A percentile compares a stretch with the other conserved stretches of the same genome.
phyloP scores from a whole-genome alignment of 2,888 invertebrate species.

The Trichopoda pennipes region DNA sequence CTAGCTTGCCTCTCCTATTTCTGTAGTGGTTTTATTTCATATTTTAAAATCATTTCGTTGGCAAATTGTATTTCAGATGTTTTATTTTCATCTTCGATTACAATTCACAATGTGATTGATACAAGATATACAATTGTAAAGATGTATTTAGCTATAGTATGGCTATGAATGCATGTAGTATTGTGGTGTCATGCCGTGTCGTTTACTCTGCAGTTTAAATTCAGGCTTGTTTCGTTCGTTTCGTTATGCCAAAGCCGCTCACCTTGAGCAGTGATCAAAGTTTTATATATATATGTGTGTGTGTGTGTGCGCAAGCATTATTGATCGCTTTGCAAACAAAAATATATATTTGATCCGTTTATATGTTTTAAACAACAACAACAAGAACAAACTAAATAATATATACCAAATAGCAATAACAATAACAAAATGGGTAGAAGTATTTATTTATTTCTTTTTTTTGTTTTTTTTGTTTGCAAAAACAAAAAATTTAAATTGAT shows the following conservation, averaged over 20 bases:
- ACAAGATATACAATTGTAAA: background rate
- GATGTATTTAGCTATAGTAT: background rate
- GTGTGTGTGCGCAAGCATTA: slow-evolving; percentile 51
- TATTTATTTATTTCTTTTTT: slow-evolving; percentile 16
- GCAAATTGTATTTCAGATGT: slow-evolving; percentile 30
- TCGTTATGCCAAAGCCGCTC: slow-evolving; percentile 70
- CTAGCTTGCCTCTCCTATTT: slow-evolving; percentile 17
- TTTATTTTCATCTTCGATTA: slow-evolving; percentile 26
- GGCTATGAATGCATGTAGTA: slow-evolving; percentile 2
- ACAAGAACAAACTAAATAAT: slow-evolving; percentile 32
- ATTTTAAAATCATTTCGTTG: slow-evolving; percentile 17
- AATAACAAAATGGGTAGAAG: slow-evolving; percentile 22
- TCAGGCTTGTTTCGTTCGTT: slow-evolving; percentile 71
- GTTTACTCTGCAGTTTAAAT: slow-evolving; percentile 65
- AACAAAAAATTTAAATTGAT: slow-evolving; percentile 8
- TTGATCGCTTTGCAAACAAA: slow-evolving; percentile 60
- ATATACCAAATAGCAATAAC: slow-evolving; percentile 29
- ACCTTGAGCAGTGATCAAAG: slow-evolving; percentile 76
- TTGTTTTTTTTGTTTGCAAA: slow-evolving; percentile 25
- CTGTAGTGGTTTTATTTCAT: slow-evolving; percentile 1
- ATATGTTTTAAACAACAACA: background rate
- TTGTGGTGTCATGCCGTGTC: slow-evolving; percentile 60
- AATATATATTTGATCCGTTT: slow-evolving; percentile 3
- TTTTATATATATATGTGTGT: slow-evolving; percentile 69
- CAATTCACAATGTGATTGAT: slow-evolving; percentile 21